A percentile compares a stretch with the other conserved stretches of the same genome.
Conservation (phyloP, 2,797 vertebrate genomes). For the Hylomyscus alleni region DNA sequence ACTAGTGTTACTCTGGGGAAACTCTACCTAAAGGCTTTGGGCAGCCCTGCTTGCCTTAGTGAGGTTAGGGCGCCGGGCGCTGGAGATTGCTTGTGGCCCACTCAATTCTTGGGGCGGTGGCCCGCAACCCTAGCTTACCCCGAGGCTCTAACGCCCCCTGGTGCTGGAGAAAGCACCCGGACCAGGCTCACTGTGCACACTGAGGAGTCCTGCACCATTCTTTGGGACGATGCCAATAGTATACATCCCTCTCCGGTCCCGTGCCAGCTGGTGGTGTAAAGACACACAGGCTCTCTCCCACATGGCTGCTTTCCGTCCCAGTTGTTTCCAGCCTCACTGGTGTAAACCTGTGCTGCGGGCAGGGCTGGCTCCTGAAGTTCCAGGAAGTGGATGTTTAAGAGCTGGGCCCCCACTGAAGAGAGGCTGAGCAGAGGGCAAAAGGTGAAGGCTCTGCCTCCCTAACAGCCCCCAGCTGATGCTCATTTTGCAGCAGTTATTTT, state of each 20-base stretch:
- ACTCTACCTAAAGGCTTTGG: background rate
- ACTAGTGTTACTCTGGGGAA: background rate
- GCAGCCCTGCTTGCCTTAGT: too few relatives aligned
- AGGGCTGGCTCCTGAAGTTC: conserved; percentile 29
- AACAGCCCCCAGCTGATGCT: background rate
- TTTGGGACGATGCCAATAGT: background rate
- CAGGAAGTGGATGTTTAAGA: background rate
- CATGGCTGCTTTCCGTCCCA: background rate
- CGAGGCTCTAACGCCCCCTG: background rate
- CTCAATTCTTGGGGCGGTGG: conserved; percentile 18
- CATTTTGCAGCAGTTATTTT: background rate
- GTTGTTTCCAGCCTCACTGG: background rate
- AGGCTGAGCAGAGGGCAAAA: background rate
- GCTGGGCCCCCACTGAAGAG: background rate
- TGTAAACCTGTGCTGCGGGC: background rate
- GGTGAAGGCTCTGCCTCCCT: background rate
- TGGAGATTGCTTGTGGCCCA: background rate
- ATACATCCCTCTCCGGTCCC: background rate
- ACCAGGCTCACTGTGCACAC: background rate
- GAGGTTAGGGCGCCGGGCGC: background rate
- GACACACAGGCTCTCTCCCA: background rate
- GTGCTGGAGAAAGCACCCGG: background rate
- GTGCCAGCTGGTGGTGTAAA: fast-evolving
- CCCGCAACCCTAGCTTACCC: conserved; percentile 34
- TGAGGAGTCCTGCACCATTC: background rate